Percentiles rank a stretch among this genome's conserved stretches.
These are phyloP conservation scores for Microdon myrmicae DNA, from an alignment of 2,888 invertebrate species.

Conservation along the genomic window DNA sequence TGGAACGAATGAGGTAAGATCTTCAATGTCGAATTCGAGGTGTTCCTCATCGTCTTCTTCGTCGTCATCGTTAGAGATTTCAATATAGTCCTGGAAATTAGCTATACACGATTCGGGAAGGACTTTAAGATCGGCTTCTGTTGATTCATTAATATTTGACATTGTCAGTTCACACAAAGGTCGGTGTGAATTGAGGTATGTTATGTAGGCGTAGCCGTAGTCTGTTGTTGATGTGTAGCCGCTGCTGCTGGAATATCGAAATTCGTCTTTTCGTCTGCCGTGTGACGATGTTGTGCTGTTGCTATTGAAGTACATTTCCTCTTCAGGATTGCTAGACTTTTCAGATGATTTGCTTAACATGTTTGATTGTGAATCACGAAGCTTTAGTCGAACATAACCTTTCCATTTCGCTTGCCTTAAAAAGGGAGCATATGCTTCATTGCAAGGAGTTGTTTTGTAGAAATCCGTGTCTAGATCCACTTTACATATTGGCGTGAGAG, in stretches of 20 bases:
- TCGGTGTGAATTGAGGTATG: slow-evolving; percentile 71
- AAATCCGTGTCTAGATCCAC: slow-evolving; percentile 70
- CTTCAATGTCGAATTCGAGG: slow-evolving; percentile 50
- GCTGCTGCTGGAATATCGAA: slow-evolving; percentile 25
- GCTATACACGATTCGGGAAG: slow-evolving; percentile 62
- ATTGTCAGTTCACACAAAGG: slow-evolving; percentile 65
- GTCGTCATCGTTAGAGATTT: slow-evolving; percentile 55
- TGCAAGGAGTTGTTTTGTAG: slow-evolving; percentile 60
- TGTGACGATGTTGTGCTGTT: slow-evolving; percentile 33
- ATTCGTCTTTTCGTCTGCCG: slow-evolving; percentile 11
- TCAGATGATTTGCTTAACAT: background rate
- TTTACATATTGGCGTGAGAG: slow-evolving; percentile 71
- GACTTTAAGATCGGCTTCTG: slow-evolving; percentile 54
- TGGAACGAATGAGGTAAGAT: slow-evolving; percentile 1
- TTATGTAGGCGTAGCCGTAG: slow-evolving; percentile 72
- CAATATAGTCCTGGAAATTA: slow-evolving; percentile 57
- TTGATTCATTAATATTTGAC: slow-evolving; percentile 29
- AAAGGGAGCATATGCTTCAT: slow-evolving; percentile 56
- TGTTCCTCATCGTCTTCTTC: slow-evolving; percentile 55
- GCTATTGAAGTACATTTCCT: slow-evolving; percentile 26
- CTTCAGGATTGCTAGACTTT: slow-evolving; percentile 7
- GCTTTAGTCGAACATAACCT: slow-evolving; percentile 62
- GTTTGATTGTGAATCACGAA: slow-evolving; percentile 55
- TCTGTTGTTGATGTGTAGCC: slow-evolving; percentile 51
- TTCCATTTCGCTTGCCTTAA: slow-evolving; percentile 62